phyloP scores from a whole-genome alignment of 2,888 invertebrate species.

The Taenaris catops region DNA sequence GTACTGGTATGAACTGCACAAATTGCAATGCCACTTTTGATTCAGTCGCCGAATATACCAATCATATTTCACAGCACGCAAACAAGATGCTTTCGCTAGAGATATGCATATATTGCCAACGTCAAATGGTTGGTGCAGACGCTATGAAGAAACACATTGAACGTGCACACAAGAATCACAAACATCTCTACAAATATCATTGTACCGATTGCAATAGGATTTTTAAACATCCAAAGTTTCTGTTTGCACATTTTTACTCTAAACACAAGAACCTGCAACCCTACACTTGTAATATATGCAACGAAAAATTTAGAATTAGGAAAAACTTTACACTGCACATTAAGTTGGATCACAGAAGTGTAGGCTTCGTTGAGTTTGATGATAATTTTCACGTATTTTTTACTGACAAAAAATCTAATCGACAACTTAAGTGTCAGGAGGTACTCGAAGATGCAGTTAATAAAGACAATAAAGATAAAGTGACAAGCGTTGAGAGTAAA shows the following conservation, averaged over 20 bases:
- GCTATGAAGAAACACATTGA: slow-evolving; percentile 47
- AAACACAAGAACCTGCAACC: slow-evolving; percentile 52
- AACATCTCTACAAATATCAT: slow-evolving; percentile 54
- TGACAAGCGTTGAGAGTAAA: no score
- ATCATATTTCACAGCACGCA: slow-evolving; percentile 38
- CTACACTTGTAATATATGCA: slow-evolving; percentile 55
- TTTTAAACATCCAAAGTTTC: slow-evolving; percentile 53
- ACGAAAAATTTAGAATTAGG: slow-evolving; percentile 42
- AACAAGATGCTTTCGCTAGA: slow-evolving; percentile 34
- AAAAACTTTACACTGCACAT: slow-evolving; percentile 60
- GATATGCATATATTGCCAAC: slow-evolving; percentile 45
- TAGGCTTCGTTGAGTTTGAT: slow-evolving; percentile 60
- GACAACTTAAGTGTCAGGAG: slow-evolving; percentile 33
- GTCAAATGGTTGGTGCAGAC: slow-evolving; percentile 42
- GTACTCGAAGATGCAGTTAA: slow-evolving; percentile 2
- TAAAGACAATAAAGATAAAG: no score
- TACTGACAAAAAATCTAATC: slow-evolving; percentile 45
- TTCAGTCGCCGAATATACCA: slow-evolving; percentile 34
- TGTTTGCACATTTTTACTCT: slow-evolving; percentile 53
- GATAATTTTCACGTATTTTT: slow-evolving; percentile 58
- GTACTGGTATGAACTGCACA: slow-evolving; percentile 41
- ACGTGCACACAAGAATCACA: slow-evolving; percentile 35
- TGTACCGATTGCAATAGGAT: slow-evolving; percentile 44
- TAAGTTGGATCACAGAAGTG: slow-evolving; percentile 49
- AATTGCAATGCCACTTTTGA: slow-evolving; percentile 39